A percentile compares a stretch with the other conserved stretches of the same genome.
Evolutionary conservation across 1,140 invertebrate genomes (phyloP).

Genomic region (Ceratina calcarata): DNA sequence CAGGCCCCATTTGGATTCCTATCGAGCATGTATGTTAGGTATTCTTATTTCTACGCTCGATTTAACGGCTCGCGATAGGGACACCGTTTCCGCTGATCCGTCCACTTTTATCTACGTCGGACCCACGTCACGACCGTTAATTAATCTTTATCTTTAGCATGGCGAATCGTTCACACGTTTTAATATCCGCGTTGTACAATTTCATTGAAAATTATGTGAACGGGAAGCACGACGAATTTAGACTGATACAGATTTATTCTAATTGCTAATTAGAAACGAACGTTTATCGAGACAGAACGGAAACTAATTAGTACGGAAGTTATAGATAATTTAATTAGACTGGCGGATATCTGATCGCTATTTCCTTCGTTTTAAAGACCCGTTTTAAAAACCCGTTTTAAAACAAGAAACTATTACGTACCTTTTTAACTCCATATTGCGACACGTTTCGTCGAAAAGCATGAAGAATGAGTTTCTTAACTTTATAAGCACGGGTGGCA

Average conservation of each 20-base stretch:
- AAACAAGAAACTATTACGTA: no score
- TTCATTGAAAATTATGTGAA: not conserved
- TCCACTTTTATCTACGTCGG: slow-evolving; percentile 8
- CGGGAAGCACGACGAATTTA: not conserved
- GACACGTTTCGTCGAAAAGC: not conserved
- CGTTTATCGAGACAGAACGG: no score
- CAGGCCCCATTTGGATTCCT: slow-evolving; percentile 48
- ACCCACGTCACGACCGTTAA: slow-evolving; percentile 39
- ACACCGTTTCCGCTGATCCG: slow-evolving; percentile 47
- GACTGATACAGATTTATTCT: no score
- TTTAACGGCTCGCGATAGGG: slow-evolving; percentile 64
- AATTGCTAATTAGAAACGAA: no score
- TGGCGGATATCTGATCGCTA: no score
- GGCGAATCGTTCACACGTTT: slow-evolving; percentile 28
- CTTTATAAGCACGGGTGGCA: not conserved
- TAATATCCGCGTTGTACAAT: no score
- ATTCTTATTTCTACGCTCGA: slow-evolving; percentile 73
- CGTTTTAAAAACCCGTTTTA: no score
- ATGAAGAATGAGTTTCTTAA: not conserved
- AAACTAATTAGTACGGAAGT: not conserved
- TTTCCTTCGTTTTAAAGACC: no score
- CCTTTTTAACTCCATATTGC: not conserved
- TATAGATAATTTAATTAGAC: not conserved
- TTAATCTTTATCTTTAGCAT: slow-evolving; percentile 60
- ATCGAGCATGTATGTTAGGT: slow-evolving; percentile 51